Evolutionary conservation across 2,888 invertebrate species (phyloP), one percentile per base, ranked within the genome.

Genomic region (Oasisia sp.): DNA sequence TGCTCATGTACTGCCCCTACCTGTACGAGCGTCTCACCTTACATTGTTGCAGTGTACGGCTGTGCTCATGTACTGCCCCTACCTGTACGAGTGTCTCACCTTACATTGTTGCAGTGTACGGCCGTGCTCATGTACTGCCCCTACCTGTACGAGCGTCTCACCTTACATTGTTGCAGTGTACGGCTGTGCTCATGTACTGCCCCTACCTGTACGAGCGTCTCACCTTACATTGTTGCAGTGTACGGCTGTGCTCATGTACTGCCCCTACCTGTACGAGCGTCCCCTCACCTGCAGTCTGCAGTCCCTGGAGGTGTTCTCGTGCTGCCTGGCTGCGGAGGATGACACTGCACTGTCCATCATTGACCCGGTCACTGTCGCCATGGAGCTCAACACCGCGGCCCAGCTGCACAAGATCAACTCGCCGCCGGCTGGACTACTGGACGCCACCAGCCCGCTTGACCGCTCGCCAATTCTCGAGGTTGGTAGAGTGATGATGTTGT

Each of bases 341-440:
- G 98, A 98, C 95, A 99, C 99, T 0, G 99, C 99, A 0, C 97
- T 99, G 32, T 98, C 99, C 74, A 99, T 99, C 95, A 98, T 99
- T 92, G 94, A 94, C 91, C 94, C 94, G 1, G 98, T 99, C 91
- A 98, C 98, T 12, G 97, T 99, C 91, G 94, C 94, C 89, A 94
- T 96, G 50, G 96, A 96, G 92, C 94, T 96, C 91, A 95, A 95
- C 90, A 94, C 95, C 93, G 95, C 95, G n/a, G 93, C 95, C 50
- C 95, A 95, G 2, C 94, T 94, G 91, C 93, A 94, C 27, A 93
- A 92, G 95, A 95, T 92, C 92, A 93, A 93, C 12, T 94, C 92
- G 32, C 32, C 91, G 32, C 56, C 89, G 14, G 94, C 94, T 12
- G 96, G 96, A 0, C 94, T 94, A 93, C 93, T 95, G 56, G 96